Evolutionary conservation across 2,888 invertebrate genomes (phyloP).

Genomic region (Hanleya hanleyi): DNA sequence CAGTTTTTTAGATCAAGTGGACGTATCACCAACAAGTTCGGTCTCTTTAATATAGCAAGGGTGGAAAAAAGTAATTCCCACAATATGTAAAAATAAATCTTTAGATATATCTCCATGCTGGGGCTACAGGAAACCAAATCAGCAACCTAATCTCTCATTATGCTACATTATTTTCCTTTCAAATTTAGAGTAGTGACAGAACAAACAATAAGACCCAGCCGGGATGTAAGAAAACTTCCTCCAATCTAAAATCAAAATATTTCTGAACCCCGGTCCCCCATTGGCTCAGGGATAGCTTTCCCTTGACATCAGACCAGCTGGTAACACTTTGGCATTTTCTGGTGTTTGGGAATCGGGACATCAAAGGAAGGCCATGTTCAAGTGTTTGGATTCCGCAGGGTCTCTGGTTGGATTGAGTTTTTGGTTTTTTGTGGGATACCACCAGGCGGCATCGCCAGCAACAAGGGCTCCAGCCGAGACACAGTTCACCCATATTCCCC

Average conservation of each 20-base stretch:
- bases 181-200: not conserved
- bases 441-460: no score
- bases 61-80: no score
- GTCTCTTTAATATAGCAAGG: no score
- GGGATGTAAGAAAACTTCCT: not conserved
- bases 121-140: not conserved
- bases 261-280: not conserved
- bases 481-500: no score
- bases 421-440: no score
- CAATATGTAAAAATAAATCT: no score
- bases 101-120: no score
- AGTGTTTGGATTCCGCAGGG: constrained; percentile 7
- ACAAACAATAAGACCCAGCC: not conserved
- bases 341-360: not conserved
- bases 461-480: no score
- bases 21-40: no score
- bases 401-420: no score
- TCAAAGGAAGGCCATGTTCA: constrained; percentile 1
- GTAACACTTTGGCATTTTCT: constrained; percentile 8
- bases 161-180: constrained; percentile 4
- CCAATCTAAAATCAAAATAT: constrained; percentile 9
- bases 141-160: not conserved
- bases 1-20: no score
- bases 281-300: not conserved
- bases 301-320: not conserved